These are phyloP conservation scores for Tupaia tana DNA, from an alignment of 2,113 vertebrate species.

Conservation along the genomic window DNA sequence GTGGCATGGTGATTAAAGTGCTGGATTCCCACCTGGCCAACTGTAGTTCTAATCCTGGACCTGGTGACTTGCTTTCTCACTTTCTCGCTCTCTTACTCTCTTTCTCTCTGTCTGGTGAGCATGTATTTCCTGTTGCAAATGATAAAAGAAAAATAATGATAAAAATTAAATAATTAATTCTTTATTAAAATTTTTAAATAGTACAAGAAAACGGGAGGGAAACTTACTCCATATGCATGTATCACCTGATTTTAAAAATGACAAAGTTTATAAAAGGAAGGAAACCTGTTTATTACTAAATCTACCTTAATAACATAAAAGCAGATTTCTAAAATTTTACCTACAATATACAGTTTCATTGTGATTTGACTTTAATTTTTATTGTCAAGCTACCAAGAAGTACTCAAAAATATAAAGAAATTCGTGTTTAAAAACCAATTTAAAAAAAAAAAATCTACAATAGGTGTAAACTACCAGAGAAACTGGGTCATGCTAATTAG, in stretches of 20 bases:
- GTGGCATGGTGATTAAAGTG: too few species aligned
- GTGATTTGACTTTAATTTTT: conserved; percentile 42
- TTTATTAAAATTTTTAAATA: too few species aligned
- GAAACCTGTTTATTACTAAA: conserved; percentile 43
- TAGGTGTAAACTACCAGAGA: conserved; percentile 61
- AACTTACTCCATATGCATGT: background rate
- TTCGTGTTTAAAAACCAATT: conserved; percentile 57
- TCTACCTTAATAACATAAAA: conserved; percentile 37
- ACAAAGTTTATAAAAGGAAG: conserved; percentile 21
- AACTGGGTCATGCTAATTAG: conserved; percentile 75
- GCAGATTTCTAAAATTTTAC: conserved; percentile 40
- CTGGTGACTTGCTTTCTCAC: too few species aligned
- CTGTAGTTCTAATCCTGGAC: too few species aligned
- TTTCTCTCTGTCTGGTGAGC: too few species aligned
- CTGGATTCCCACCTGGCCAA: too few species aligned
- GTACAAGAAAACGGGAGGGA: background rate
- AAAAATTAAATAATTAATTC: too few species aligned
- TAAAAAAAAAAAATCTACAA: background rate
- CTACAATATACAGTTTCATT: background rate
- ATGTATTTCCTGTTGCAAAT: too few species aligned
- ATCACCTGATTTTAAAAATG: conserved; percentile 33
- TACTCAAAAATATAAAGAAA: conserved; percentile 42
- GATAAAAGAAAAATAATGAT: too few species aligned
- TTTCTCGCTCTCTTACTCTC: too few species aligned
- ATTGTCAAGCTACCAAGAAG: conserved; percentile 27